Conservation (phyloP, 2,797 vertebrate genomes). For the Spondyliosoma cantharus region DNA sequence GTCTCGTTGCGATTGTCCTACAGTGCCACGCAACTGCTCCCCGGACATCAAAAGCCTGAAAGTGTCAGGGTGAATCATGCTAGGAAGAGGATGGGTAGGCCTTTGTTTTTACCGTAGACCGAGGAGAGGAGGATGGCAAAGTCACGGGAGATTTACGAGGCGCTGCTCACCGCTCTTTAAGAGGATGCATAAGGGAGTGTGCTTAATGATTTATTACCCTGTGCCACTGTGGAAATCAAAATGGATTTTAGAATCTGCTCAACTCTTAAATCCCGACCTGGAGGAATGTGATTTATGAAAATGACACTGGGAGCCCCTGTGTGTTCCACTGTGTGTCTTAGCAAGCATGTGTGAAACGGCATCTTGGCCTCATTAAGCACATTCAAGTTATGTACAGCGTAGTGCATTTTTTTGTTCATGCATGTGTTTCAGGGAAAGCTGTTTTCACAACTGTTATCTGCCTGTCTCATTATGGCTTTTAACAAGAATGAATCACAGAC, state of each 20-base stretch:
- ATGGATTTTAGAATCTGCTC: slow-evolving; percentile 81
- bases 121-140: slow-evolving; percentile 54
- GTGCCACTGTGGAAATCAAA: slow-evolving; percentile 77
- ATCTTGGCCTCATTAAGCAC: slow-evolving; percentile 74
- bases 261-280: slow-evolving; percentile 76
- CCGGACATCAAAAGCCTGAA: slow-evolving; percentile 59
- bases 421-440: slow-evolving; percentile 39
- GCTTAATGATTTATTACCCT: slow-evolving; percentile 80
- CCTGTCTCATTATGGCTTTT: slow-evolving; percentile 46
- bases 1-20: slow-evolving; percentile 52
- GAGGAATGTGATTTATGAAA: slow-evolving; percentile 79
- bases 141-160: slow-evolving; percentile 76
- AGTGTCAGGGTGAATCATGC: slow-evolving; percentile 42
- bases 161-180: slow-evolving; percentile 70
- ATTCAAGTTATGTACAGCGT: slow-evolving; percentile 60
- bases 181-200: slow-evolving; percentile 70
- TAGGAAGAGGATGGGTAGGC: slow-evolving; percentile 20
- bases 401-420: slow-evolving; percentile 22
- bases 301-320: slow-evolving; percentile 55
- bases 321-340: slow-evolving; percentile 60
- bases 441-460: slow-evolving; percentile 40
- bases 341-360: slow-evolving; percentile 68
- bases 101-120: slow-evolving; percentile 52
- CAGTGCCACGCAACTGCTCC: slow-evolving; percentile 38
- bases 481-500: slow-evolving; percentile 51